These are phyloP conservation scores for Nipponacmea schrenckii DNA, from an alignment of 2,888 invertebrate species.

Conservation along the genomic window DNA sequence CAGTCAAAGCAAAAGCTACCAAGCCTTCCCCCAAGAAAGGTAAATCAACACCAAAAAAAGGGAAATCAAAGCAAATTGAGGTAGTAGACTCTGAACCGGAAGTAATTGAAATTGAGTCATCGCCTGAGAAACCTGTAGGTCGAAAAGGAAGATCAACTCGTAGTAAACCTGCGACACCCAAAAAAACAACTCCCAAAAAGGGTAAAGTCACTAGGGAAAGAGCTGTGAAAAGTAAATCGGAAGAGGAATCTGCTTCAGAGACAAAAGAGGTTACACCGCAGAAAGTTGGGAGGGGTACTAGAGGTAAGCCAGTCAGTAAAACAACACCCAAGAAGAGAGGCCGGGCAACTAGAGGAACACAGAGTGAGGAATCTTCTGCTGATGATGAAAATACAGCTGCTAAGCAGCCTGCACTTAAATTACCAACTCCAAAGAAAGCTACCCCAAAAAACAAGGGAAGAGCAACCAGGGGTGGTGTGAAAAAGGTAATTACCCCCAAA, in stretches of 20 bases:
- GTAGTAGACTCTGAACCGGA: conserved; percentile 1
- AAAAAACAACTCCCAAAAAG: background rate
- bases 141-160: conserved; percentile 10
- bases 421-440: conserved; percentile 21
- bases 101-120: conserved; percentile 8
- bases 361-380: conserved; percentile 28
- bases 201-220: background rate
- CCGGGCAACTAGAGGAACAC: conserved; percentile 18
- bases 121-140: conserved; percentile 8
- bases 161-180: conserved; percentile 8
- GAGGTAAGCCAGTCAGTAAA: background rate
- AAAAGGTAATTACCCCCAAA: background rate
- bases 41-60: conserved; percentile 6
- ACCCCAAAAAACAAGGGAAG: conserved; percentile 16
- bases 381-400: conserved; percentile 20
- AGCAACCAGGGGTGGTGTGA: background rate
- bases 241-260: background rate
- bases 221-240: background rate
- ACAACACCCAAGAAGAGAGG: conserved; percentile 11
- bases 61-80: background rate
- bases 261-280: background rate
- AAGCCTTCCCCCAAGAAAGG: background rate
- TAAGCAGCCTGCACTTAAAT: conserved; percentile 18
- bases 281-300: background rate
- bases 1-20: background rate